Evolutionary conservation across 2,888 invertebrate species (phyloP).

Genomic region (Thumatha senex): DNA sequence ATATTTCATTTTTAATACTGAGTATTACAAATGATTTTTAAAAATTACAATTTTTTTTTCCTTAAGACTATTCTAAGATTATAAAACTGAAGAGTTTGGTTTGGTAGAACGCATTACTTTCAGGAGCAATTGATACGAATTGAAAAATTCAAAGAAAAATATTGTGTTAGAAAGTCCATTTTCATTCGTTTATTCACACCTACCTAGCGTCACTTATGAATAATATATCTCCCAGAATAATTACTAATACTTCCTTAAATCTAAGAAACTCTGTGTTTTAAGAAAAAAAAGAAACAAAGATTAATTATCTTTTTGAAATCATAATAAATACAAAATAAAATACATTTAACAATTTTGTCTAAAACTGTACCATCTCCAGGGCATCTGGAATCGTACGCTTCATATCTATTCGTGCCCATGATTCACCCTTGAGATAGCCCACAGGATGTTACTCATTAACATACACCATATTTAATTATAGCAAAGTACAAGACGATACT

Average conservation of each 20-base stretch:
- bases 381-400: constrained; percentile 18
- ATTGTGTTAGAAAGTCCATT: too few species aligned
- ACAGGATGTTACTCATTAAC: constrained; percentile 50
- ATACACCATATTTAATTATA: constrained; percentile 23
- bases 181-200: too few species aligned
- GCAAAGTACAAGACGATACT: constrained; percentile 1
- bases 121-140: too few species aligned
- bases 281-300: neutral
- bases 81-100: too few species aligned
- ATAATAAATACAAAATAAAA: neutral
- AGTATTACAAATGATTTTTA: neutral
- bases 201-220: too few species aligned
- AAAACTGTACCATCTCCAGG: constrained; percentile 1
- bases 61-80: too few species aligned
- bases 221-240: too few species aligned
- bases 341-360: neutral
- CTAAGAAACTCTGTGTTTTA: too few species aligned
- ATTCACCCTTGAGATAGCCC: constrained; percentile 38
- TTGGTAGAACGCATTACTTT: too few species aligned
- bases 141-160: too few species aligned
- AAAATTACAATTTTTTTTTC: too few species aligned
- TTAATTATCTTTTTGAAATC: neutral
- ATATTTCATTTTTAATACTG: neutral
- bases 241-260: too few species aligned
- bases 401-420: constrained; percentile 36